Base-by-base conservation (phyloP, 2,113 vertebrate species). In the Antechinus stuartii region DNA sequence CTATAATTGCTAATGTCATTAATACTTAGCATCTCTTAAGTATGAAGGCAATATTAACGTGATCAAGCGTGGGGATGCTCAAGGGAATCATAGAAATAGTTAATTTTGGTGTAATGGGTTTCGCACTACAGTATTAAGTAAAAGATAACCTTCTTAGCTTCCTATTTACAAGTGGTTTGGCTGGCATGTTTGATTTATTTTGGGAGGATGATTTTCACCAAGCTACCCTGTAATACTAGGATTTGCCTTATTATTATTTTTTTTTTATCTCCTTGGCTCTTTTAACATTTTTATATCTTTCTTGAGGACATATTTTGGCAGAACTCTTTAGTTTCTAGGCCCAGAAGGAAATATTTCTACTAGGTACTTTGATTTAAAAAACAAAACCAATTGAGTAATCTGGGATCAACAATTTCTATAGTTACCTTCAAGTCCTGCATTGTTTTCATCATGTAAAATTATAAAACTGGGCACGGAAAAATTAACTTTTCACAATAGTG, bases 1-100 rank as follows among this genome's bases (percentile, higher is more conserved):
- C 96, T 96, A 96, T 96, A 98, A 97, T 98, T 96, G 97, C 92
- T 97, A 97, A 97, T 92, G 92, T 98, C 96, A 92, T 96, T 96
- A 91, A 96, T 97, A 96, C 95, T 97, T 89, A 96, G 94, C 95
- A 96, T 95, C 94, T 96, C 92, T 97, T 84, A 96, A 98, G 98
- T 97, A 98, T 97, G 96, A 96, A 49, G 0, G 89, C 89, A 97
- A 68, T 94, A 96, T 96, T 97, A 96, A 92, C 92, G 96, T 95
- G 97, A 96, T 96, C 94, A 97, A 95, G 53, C 92, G 90, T 90
- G 91, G 68, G 22, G 93, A 42, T 94, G 47, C 54, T 97, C 53
- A 47, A 94, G 95, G 49, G 89, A 92, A 90, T 95, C 92, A 95
- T 90, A 4, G 96, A 97, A 98, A 92, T 91, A 93, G 96, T 96